phyloP scores from a whole-genome alignment of 2,888 invertebrate genomes.

The Seira musarum region DNA sequence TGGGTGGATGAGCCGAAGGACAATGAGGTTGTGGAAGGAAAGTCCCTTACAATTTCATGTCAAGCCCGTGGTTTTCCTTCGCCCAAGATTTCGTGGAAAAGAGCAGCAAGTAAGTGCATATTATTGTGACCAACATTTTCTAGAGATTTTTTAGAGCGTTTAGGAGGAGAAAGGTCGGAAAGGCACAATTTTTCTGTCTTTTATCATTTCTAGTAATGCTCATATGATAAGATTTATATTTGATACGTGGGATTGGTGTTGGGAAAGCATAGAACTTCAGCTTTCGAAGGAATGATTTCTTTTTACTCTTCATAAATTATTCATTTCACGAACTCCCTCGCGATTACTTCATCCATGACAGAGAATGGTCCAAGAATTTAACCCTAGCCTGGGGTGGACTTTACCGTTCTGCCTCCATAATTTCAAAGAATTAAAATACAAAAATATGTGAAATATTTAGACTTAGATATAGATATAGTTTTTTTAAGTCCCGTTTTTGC shows the following conservation, averaged over 20 bases:
- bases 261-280: neutral
- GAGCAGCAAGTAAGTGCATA: conserved; percentile 71
- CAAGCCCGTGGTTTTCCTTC: conserved; percentile 73
- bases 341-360: too few species aligned
- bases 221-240: too few species aligned
- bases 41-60: conserved; percentile 72
- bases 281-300: conserved; percentile 1
- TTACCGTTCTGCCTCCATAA: too few species aligned
- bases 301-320: conserved; percentile 60
- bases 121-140: too few species aligned
- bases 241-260: too few species aligned
- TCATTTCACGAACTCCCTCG: conserved; percentile 61
- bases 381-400: too few species aligned
- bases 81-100: conserved; percentile 73
- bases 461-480: conserved; percentile 39
- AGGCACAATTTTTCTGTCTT: neutral
- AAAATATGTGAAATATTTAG: too few species aligned
- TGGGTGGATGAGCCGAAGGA: conserved; percentile 72
- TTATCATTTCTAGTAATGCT: too few species aligned
- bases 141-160: neutral
- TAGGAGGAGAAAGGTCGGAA: neutral
- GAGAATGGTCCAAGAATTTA: too few species aligned
- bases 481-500: neutral
- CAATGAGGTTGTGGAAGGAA: conserved; percentile 72
- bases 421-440: too few species aligned